Conservation (phyloP, 2,888 invertebrate genomes). For the Stegophylla sp. region DNA sequence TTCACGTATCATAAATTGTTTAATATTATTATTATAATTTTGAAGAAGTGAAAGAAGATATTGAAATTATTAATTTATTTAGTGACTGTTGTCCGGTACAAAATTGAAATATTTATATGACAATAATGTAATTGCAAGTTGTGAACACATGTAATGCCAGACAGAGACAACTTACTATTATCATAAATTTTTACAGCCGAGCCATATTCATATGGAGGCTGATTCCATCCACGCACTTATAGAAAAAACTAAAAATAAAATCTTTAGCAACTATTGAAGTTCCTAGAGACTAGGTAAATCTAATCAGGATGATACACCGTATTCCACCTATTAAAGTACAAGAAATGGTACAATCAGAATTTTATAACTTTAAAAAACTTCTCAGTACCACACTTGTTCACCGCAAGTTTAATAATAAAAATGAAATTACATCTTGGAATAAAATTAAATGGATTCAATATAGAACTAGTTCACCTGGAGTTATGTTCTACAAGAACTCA, state of each 20-base stretch:
- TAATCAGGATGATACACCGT: constrained; percentile 14
- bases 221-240: constrained; percentile 21
- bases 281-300: constrained; percentile 18
- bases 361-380: constrained; percentile 32
- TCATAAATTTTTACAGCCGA: constrained; percentile 28
- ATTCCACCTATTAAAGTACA: neutral
- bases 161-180: constrained; percentile 19
- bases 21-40: no score
- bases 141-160: constrained; percentile 15
- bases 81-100: constrained; percentile 40
- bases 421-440: constrained; percentile 32
- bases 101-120: constrained; percentile 38
- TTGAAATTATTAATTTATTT: constrained; percentile 22
- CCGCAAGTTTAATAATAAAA: constrained; percentile 2
- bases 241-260: constrained; percentile 25
- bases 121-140: constrained; percentile 35
- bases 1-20: no score
- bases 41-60: constrained; percentile 33
- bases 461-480: neutral
- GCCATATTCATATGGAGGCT: constrained; percentile 15
- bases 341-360: constrained; percentile 16
- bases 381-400: neutral
- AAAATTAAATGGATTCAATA: constrained; percentile 40
- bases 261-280: constrained; percentile 23
- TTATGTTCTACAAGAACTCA: constrained; percentile 15